A percentile compares a stretch with the other conserved stretches of the same genome.
These are phyloP conservation scores for Eristalis tenax DNA, from an alignment of 2,888 invertebrate species.

Conservation along the genomic window DNA sequence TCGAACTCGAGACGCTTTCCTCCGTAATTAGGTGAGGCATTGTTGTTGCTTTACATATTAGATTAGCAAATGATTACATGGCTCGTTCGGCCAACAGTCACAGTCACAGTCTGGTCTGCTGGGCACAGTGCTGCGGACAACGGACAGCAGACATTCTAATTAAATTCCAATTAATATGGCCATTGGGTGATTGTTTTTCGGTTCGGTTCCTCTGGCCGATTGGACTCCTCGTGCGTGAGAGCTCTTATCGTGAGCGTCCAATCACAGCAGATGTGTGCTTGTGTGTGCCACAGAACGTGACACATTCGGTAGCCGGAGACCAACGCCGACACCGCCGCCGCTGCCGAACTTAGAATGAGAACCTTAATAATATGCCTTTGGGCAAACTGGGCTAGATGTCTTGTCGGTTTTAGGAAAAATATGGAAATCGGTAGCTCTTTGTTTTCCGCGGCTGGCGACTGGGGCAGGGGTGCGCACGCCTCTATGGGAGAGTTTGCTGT, in stretches of 20 bases:
- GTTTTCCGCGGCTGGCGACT: constrained; percentile 12
- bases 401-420: constrained; percentile 40
- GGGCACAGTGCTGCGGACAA: constrained; percentile 29
- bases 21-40: neutral
- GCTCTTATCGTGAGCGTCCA: constrained; percentile 61
- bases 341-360: constrained; percentile 20
- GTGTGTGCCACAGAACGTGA: constrained; percentile 41
- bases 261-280: constrained; percentile 54
- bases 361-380: constrained; percentile 54
- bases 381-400: constrained; percentile 45
- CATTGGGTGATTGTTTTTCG: constrained; percentile 67
- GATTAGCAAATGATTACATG: constrained; percentile 71
- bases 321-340: neutral
- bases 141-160: constrained; percentile 57
- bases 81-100: constrained; percentile 60
- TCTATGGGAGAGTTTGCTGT: neutral
- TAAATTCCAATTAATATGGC: constrained; percentile 71
- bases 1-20: neutral
- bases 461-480: neutral
- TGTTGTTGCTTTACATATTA: constrained; percentile 52
- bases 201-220: neutral
- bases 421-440: constrained; percentile 57
- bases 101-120: constrained; percentile 12
- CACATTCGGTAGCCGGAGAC: constrained; percentile 32
- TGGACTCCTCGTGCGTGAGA: constrained; percentile 22